Base-by-base conservation (phyloP, 2,888 invertebrate species). In the Syrista parreyssii region DNA sequence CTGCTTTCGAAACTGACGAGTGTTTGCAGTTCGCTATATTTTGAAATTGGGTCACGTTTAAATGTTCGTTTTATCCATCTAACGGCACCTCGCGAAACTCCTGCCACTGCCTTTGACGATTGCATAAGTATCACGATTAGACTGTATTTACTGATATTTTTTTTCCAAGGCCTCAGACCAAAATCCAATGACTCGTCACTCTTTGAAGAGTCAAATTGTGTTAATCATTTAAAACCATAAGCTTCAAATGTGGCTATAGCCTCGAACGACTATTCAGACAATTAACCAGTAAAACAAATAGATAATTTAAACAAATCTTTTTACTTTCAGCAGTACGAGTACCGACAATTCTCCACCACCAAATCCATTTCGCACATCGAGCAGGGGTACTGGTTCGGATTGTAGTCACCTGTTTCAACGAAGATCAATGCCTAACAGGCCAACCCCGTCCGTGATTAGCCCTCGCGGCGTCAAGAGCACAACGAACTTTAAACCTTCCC, bases 401-500 rank as follows among this genome's bases (percentile, higher is more conserved):
- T 85, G 86, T 75, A 87, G 84, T 78, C 84, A 87, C 71, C 82
- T 88, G 55, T 76, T 85, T 75, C 75, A 83, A 33, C 79, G 86
- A 77, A 88, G 81, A 83, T 86, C 87, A 12, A 84, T 88, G 86
- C 86, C 89, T 36, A 86, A 85, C 76, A 84, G 85, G 79, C 83
- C 86, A 72, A 81, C 78, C 35, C 77, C 84, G 73, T 81, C 82
- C 73, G 78, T 82, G 35, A 82, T 86, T 36, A 88, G 84, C 78
- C 85, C 88, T 0, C 80, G 86, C 4, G 89, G 90, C 11, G 88
- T 89, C 11, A 90, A 87, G 80, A 88, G 86, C 81, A 90, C 89
- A 82, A 89, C 87, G 75, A 89, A 86, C 74, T 91, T 91, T 75
- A 91, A 91, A 82, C 87, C 88, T 69, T 87, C 85, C 36, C 89